Percentiles rank a stretch among this genome's conserved stretches.
Conservation (phyloP, 2,113 vertebrate genomes). For the Lanius ludovicianus region DNA sequence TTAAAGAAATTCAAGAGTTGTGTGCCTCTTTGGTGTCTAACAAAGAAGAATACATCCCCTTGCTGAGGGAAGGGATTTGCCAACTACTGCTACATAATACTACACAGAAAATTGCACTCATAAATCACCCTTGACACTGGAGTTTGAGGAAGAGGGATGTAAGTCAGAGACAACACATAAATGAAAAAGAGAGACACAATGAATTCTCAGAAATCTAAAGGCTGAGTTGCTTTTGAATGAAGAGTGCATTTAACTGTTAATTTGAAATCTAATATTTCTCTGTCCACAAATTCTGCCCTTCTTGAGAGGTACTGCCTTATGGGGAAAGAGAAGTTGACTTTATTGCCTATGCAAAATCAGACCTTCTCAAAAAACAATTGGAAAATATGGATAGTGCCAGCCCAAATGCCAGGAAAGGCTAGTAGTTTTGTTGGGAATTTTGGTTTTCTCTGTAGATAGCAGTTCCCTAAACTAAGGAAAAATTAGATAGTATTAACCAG, state of each 20-base stretch:
- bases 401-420: not conserved
- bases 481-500: not conserved
- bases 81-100: conserved; percentile 21
- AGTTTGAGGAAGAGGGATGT: not conserved
- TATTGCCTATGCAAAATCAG: not conserved
- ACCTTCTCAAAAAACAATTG: not conserved
- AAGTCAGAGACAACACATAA: not conserved
- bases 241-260: conserved; percentile 2
- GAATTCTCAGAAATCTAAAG: not conserved
- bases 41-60: not conserved
- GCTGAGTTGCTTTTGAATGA: not conserved
- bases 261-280: not conserved
- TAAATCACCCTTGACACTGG: conserved; percentile 20
- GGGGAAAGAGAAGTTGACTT: not conserved
- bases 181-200: not conserved
- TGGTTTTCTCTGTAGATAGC: not conserved
- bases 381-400: not conserved
- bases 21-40: not conserved
- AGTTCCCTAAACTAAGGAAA: not conserved
- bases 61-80: not conserved
- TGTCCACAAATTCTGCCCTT: not conserved
- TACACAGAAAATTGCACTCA: not conserved
- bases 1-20: not conserved
- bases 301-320: not conserved
- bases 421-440: not conserved